Conservation (phyloP, 2,888 invertebrate genomes). For the Cephus nigrinus region DNA sequence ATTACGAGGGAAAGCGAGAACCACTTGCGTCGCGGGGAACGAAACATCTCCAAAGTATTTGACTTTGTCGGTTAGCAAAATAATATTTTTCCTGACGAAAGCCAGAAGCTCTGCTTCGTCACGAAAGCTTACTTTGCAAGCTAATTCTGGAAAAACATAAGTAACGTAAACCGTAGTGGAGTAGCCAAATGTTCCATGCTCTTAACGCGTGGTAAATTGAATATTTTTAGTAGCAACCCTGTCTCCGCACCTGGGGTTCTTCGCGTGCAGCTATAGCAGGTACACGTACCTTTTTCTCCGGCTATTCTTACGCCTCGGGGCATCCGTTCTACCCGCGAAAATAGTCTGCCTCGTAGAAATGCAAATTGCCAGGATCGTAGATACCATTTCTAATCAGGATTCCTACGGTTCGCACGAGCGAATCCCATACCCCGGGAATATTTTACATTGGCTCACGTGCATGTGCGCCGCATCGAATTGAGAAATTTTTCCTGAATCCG, state of each 20-base stretch:
- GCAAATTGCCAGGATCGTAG: background rate
- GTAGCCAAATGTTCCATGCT: conserved; percentile 17
- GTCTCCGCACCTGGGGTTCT: background rate
- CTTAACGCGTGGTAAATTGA: conserved; percentile 19
- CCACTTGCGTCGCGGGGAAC: background rate
- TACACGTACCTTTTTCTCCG: background rate
- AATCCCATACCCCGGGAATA: background rate
- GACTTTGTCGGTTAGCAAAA: background rate
- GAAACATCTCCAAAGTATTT: background rate
- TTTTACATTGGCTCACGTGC: background rate
- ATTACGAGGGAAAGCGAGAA: background rate
- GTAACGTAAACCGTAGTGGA: conserved; percentile 11
- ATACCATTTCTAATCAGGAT: background rate
- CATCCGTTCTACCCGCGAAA: background rate
- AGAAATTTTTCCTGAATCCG: background rate
- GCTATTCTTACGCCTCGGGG: background rate
- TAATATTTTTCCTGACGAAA: background rate
- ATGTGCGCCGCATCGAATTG: background rate
- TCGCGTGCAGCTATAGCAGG: background rate
- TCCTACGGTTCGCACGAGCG: background rate
- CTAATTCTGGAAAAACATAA: background rate
- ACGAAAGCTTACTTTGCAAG: background rate
- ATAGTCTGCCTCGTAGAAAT: background rate
- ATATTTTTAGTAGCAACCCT: conserved; percentile 12
- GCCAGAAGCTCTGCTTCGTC: background rate